Evolutionary conservation across 1,140 invertebrate genomes (phyloP), one percentile per base, ranked within the genome.

Genomic region (Araneus ventricosus): DNA sequence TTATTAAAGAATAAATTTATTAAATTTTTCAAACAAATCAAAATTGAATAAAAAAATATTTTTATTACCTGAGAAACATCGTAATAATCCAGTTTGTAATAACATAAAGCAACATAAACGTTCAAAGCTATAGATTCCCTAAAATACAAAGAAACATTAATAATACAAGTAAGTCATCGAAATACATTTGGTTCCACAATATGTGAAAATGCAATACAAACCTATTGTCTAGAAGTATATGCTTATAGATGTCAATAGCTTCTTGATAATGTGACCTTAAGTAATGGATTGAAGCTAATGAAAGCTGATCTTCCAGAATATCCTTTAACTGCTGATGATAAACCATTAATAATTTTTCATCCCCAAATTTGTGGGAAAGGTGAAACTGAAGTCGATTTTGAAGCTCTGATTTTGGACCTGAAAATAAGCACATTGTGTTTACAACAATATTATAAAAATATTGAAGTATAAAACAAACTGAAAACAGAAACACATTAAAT

Each of bases 201-300:
- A n/a, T 63, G 8, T 22, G 7, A 6, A 37, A 34, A 17, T 22
- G 27, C 20, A 39, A 39, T n/a, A 70, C 27, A 61, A 95, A 98
- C 97, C 98, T 97, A 96, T 99, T 99, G 94, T 99, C 98, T 1
- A 99, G 95, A 24, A 99, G 96, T 85, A 99, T 97, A 94, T 98
- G 97, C 95, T 99, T 99, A 95, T 99, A 99, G 94, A 99, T 98
- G 95, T 99, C 99, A 94, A 99, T 99, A 37, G 99, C 99, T 96
- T 99, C 99, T 95, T 99, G 99, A 95, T 99, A 99, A 95, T 99
- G 99, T 61, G 97, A 97, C 61, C 99, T 96, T 70, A 99, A 96
- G 95, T 99, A 99, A 95, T 99, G 98, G 94, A 99, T 98, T 0
- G 99, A 98, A 4, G 99, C 99, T 61, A 99, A 95, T 94, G 98